Evolutionary conservation across 2,797 vertebrate genomes (phyloP), one percentile per base, ranked within the genome.

Genomic region (Acomys russatus): DNA sequence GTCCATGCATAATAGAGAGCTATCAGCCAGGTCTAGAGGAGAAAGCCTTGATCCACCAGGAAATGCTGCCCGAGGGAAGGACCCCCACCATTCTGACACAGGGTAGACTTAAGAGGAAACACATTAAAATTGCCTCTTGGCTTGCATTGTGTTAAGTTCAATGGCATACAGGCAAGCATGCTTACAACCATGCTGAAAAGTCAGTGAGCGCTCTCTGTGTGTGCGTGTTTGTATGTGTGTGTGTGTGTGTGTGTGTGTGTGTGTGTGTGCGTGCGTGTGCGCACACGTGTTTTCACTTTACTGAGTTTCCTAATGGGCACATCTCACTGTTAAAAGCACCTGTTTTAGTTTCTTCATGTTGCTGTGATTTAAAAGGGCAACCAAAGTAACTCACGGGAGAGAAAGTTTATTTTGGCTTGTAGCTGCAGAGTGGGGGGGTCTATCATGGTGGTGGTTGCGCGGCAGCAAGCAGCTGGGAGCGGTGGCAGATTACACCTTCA

Each of bases 1-100:
- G 1, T 63, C 54, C 1, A 8, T 12, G 66, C 23, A 2, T 17
- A 6, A 44, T 2, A 74, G 25, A 22, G 17, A 11, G 7, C 12
- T 3, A 3, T 25, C 23, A 14, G 1, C 10, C 20, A 14, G 0
- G 12, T 14, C 8, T 70, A 3, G 4, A 44, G 63, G 2, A 18
- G 78, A 28, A 70, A 33, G 12, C 4, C 12, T 4, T 17, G 15
- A 9, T 9, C 12, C 33, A n/a, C 5, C 80, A 82, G 63, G 51
- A 59, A 49, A 28, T 0, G 2, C 35, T 2, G 49, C 10, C 17
- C 38, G 56, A 61, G 14, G 35, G 28, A 22, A 30, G 11, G 25
- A 15, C 38, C 38, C 15, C 71, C 54, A 22, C 20, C 56, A 9
- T 33, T 64, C 59, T 15, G 7, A 84, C 71, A 18, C 22, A 6